Conservation (phyloP, 2,797 vertebrate species). For the Leptatherina wallacei region DNA sequence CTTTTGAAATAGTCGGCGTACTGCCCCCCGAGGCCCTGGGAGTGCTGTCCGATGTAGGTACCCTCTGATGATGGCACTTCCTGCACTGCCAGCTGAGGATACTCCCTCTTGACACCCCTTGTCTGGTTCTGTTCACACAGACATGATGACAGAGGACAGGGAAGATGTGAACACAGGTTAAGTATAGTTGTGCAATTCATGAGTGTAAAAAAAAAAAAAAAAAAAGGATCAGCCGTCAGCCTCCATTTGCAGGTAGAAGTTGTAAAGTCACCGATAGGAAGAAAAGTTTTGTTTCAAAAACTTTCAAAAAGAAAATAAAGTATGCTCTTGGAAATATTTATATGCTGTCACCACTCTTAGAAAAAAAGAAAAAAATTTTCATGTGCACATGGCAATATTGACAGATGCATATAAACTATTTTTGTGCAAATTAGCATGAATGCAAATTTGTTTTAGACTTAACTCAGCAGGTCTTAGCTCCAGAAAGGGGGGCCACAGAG, state of each 20-base stretch:
- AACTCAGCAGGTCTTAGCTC: conserved; percentile 9
- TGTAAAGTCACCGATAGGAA: background rate
- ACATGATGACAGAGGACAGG: conserved; percentile 4
- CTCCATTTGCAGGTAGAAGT: background rate
- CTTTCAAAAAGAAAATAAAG: background rate
- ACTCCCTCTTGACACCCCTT: conserved; percentile 91
- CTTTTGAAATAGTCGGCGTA: conserved; percentile 94
- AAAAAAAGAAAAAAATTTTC: background rate
- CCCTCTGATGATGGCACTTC: conserved; percentile 84
- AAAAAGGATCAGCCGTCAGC: background rate
- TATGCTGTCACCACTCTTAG: background rate
- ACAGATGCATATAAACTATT: background rate
- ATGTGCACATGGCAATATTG: background rate
- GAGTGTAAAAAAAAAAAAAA: background rate
- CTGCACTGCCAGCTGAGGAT: conserved; percentile 87
- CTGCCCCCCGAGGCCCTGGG: conserved; percentile 85
- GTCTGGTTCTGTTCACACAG: conserved; percentile 78
- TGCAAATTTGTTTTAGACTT: conserved; percentile 14
- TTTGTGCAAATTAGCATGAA: background rate
- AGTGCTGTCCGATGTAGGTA: conserved; percentile 86
- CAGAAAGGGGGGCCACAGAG: conserved; percentile 6
- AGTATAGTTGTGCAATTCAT: background rate
- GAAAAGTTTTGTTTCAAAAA: background rate
- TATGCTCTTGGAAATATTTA: background rate
- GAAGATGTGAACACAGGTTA: background rate